phyloP scores from a whole-genome alignment of 1,140 invertebrate species.

The Meloidogyne floridensis region DNA sequence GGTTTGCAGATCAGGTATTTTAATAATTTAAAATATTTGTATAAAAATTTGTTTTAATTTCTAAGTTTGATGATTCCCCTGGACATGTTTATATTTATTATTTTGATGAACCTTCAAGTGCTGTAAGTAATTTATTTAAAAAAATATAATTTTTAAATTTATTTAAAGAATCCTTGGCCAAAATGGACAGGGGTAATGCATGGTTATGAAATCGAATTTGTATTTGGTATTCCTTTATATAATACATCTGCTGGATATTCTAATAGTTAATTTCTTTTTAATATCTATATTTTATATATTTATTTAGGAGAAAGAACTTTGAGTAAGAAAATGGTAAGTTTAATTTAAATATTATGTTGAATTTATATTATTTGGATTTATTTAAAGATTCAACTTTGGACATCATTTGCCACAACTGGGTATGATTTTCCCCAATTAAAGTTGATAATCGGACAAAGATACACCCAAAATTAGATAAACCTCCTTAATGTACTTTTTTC shows the following conservation, averaged over 20 bases:
- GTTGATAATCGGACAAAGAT: too few species aligned
- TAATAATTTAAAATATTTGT: background rate
- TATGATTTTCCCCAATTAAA: slow-evolving; percentile 20
- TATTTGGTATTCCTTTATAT: slow-evolving; percentile 64
- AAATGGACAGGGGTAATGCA: slow-evolving; percentile 94
- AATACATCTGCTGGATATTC: slow-evolving; percentile 62
- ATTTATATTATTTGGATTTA: background rate
- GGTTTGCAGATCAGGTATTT: slow-evolving; percentile 58
- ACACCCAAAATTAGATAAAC: too few species aligned
- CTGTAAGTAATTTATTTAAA: background rate
- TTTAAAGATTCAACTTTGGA: slow-evolving; percentile 53
- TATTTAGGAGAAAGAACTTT: slow-evolving; percentile 33
- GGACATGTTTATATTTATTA: slow-evolving; percentile 64
- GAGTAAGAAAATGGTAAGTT: slow-evolving; percentile 49
- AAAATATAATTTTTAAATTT: background rate
- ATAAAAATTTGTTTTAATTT: background rate
- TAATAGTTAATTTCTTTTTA: slow-evolving; percentile 30
- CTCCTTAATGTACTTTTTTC: too few species aligned
- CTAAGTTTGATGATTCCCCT: slow-evolving; percentile 44
- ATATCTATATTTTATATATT: slow-evolving; percentile 2
- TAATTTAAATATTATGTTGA: background rate
- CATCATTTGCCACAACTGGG: slow-evolving; percentile 58
- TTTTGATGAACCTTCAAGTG: slow-evolving; percentile 60
- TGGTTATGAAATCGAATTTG: slow-evolving; percentile 80
- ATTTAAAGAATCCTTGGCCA: slow-evolving; percentile 80